phyloP scores from a whole-genome alignment of 2,113 vertebrate species.

The Garra rufa region DNA sequence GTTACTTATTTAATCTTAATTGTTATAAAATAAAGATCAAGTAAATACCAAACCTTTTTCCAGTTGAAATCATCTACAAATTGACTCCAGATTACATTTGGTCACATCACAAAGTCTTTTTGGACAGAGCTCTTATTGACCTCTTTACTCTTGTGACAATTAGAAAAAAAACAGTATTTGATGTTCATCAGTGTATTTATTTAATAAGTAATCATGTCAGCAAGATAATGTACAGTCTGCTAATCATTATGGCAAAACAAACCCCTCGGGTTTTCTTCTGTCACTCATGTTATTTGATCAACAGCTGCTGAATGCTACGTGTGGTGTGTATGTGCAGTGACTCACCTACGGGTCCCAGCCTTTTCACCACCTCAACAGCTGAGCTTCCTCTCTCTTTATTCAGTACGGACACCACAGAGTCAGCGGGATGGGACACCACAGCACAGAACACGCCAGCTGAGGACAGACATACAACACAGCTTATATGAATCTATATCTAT shows the following conservation, averaged over 20 bases:
- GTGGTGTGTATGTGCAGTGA: constrained; percentile 12
- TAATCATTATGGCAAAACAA: neutral
- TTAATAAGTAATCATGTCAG: neutral
- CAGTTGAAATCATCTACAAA: neutral
- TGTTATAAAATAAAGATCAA: neutral
- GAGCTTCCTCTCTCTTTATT: constrained; percentile 96
- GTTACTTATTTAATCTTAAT: neutral
- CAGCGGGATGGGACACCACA: constrained; percentile 95
- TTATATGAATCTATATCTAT: neutral
- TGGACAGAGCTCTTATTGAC: no score
- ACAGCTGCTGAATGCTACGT: neutral
- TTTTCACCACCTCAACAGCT: constrained; percentile 85
- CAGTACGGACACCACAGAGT: constrained; percentile 96
- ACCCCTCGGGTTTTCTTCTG: neutral
- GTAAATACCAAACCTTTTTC: neutral
- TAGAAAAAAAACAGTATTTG: neutral
- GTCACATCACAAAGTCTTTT: neutral
- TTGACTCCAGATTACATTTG: neutral
- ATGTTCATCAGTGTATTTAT: neutral
- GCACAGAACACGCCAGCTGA: constrained; percentile 97
- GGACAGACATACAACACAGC: neutral
- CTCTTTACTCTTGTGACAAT: no score
- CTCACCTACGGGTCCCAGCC: constrained; percentile 88
- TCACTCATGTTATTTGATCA: neutral
- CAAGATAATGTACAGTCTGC: neutral